A percentile compares a stretch with the other conserved stretches of the same genome.
Evolutionary conservation across 2,888 invertebrate genomes (phyloP).

Genomic region (Pyrochroa serraticornis): DNA sequence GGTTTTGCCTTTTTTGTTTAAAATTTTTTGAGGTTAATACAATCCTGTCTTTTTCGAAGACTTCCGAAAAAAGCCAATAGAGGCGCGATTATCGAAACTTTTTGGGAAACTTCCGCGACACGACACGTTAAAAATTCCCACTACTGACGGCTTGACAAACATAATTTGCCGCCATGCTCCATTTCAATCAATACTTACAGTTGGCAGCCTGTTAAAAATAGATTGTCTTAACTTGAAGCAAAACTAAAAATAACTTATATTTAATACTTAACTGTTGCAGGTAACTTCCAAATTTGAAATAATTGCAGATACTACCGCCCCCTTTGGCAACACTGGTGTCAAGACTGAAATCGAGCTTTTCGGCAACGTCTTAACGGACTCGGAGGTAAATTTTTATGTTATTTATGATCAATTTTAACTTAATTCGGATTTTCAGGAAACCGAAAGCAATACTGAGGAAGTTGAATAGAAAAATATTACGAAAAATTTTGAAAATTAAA

Average conservation of each 20-base stretch:
- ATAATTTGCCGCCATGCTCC: background rate
- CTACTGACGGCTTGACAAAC: no score
- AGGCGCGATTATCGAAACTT: no score
- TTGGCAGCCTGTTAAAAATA: no score
- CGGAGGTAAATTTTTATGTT: slow-evolving; percentile 4
- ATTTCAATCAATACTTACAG: background rate
- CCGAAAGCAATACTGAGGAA: slow-evolving; percentile 11
- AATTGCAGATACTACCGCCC: slow-evolving; percentile 25
- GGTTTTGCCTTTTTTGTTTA: slow-evolving; percentile 33
- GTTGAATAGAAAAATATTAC: background rate
- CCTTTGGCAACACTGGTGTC: slow-evolving; percentile 5
- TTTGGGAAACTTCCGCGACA: no score
- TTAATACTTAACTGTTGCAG: slow-evolving; percentile 32
- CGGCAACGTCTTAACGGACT: slow-evolving; percentile 17
- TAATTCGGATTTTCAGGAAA: slow-evolving; percentile 2
- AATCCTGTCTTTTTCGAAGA: slow-evolving; percentile 3
- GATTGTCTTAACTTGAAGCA: no score
- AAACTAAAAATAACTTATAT: no score
- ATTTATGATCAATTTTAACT: background rate
- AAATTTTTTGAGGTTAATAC: no score
- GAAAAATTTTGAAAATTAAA: no score
- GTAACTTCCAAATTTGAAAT: slow-evolving; percentile 39
- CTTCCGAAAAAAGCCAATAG: background rate
- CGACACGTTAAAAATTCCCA: no score
- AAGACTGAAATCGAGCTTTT: slow-evolving; percentile 10